Percentiles rank a stretch among this genome's conserved stretches.
phyloP scores from a whole-genome alignment of 2,797 vertebrate genomes.

The Petrocephalus schoutedeni region DNA sequence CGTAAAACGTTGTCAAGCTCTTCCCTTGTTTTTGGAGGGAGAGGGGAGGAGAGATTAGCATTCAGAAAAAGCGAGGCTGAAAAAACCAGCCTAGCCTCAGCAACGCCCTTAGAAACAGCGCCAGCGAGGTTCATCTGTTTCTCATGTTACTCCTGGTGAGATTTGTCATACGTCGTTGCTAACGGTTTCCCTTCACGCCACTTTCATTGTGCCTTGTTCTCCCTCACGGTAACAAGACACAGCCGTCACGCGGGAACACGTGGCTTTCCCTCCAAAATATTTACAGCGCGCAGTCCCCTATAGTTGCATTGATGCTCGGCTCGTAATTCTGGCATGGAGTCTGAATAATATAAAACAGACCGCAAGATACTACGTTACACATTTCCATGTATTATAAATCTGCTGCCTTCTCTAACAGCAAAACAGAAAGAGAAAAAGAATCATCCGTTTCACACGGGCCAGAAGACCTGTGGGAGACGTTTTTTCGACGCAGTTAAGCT shows the following conservation, averaged over 20 bases:
- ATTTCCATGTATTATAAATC: background rate
- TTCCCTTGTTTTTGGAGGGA: background rate
- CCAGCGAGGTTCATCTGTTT: background rate
- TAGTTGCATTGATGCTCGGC: conserved; percentile 31
- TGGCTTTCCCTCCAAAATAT: conserved; percentile 4
- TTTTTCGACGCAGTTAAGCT: conserved; percentile 35
- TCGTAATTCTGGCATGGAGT: background rate
- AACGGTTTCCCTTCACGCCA: background rate
- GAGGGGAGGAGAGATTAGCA: background rate
- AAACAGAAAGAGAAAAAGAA: background rate
- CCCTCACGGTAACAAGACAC: background rate
- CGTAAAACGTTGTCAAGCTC: background rate
- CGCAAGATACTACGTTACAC: background rate
- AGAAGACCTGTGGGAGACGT: background rate
- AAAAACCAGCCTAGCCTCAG: background rate
- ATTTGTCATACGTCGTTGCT: background rate
- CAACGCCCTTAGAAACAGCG: background rate
- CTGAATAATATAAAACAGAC: background rate
- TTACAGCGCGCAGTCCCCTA: background rate
- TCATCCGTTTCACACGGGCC: background rate
- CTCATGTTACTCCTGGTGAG: background rate
- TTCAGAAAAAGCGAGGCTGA: background rate
- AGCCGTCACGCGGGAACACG: background rate
- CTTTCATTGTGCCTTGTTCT: background rate
- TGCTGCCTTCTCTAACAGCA: background rate